Percentiles rank a stretch among this genome's conserved stretches.
These are phyloP conservation scores for Drosophila fulvimacula DNA, from an alignment of 2,888 invertebrate species.

Conservation along the genomic window DNA sequence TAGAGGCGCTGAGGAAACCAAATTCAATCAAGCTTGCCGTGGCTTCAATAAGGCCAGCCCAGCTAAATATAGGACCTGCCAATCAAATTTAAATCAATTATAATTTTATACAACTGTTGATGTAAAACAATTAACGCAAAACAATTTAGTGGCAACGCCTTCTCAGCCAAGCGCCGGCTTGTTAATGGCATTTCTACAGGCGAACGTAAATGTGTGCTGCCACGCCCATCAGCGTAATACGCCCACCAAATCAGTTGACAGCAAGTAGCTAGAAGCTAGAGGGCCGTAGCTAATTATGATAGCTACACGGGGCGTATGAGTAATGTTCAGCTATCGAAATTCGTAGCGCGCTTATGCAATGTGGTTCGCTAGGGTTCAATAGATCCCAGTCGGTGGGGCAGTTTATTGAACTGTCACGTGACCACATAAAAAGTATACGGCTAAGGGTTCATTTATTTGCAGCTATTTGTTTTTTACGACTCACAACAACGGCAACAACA, in stretches of 20 bases:
- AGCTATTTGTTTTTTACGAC: conserved; percentile 39
- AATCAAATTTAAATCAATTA: neutral
- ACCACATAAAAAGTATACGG: conserved; percentile 22
- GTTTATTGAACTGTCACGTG: conserved; percentile 59
- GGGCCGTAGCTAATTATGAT: conserved; percentile 16
- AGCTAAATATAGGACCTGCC: neutral
- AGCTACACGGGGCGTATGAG: conserved; percentile 22
- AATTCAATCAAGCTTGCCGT: neutral
- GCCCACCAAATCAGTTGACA: conserved; percentile 23
- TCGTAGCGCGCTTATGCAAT: conserved; percentile 22
- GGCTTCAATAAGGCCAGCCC: neutral
- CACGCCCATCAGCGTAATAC: conserved; percentile 17
- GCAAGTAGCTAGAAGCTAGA: neutral
- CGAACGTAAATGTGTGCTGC: conserved; percentile 12
- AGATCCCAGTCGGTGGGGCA: conserved; percentile 3
- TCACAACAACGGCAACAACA: conserved; percentile 22
- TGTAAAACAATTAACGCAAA: conserved; percentile 18
- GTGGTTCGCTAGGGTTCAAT: neutral
- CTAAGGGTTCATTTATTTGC: conserved; percentile 32
- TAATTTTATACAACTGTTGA: conserved; percentile 1
- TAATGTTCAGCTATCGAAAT: neutral
- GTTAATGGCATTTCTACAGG: conserved; percentile 35
- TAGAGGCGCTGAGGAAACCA: neutral
- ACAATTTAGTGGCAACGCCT: conserved; percentile 15
- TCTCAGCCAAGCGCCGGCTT: neutral